phyloP scores from a whole-genome alignment of 1,140 invertebrate species.

The Heterodera schachtii region DNA sequence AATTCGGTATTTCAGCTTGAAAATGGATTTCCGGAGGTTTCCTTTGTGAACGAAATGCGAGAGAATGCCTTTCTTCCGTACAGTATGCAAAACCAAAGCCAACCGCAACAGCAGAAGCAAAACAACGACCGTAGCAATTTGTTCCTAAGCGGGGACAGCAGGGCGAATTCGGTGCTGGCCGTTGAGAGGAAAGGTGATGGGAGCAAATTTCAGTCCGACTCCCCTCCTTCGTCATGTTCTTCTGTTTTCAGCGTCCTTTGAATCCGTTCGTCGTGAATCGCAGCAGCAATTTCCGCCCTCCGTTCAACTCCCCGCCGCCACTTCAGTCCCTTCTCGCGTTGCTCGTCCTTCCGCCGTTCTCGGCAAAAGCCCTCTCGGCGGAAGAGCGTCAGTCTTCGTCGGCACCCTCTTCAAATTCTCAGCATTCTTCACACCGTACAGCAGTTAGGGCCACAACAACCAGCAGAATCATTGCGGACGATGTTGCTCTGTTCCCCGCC shows the following conservation, averaged over 20 bases:
- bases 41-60: slow-evolving; percentile 49
- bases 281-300: background rate
- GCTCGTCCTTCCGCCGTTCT: background rate
- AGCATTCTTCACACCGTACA: background rate
- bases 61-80: slow-evolving; percentile 43
- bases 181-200: background rate
- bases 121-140: background rate
- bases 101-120: slow-evolving; percentile 28
- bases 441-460: background rate
- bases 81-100: slow-evolving; percentile 2
- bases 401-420: background rate
- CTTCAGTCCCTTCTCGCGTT: background rate
- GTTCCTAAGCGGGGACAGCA: background rate
- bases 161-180: slow-evolving; percentile 2
- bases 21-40: slow-evolving; percentile 44
- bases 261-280: slow-evolving; percentile 1
- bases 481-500: background rate
- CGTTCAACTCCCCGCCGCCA: background rate
- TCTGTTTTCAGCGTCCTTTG: background rate
- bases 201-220: background rate
- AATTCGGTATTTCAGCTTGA: slow-evolving; percentile 36
- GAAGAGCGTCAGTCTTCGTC: background rate
- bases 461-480: background rate
- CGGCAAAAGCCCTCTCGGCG: background rate
- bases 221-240: background rate